Evolutionary conservation across 2,113 vertebrate species (phyloP).

Genomic region (Rhea pennata): DNA sequence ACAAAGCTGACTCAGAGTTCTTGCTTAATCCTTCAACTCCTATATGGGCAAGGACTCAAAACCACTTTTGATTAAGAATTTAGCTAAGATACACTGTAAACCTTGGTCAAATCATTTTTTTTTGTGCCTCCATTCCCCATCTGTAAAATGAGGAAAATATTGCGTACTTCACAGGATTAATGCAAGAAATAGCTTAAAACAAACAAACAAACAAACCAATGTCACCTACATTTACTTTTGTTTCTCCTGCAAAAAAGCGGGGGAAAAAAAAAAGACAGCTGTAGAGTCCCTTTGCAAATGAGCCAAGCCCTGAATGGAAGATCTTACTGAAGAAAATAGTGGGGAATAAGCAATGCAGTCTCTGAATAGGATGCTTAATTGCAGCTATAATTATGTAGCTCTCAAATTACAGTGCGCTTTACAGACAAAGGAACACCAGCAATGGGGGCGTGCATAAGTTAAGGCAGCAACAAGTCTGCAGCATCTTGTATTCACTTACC

Average conservation of each 20-base stretch:
- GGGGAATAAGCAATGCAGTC: neutral
- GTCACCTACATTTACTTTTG: neutral
- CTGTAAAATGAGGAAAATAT: neutral
- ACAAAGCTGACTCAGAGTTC: neutral
- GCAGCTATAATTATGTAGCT: neutral
- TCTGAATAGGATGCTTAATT: conserved; percentile 39
- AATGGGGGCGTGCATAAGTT: neutral
- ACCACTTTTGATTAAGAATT: neutral
- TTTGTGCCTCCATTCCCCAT: neutral
- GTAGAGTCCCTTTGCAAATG: neutral
- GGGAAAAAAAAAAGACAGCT: neutral
- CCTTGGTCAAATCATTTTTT: neutral
- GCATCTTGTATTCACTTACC: neutral
- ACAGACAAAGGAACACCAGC: neutral
- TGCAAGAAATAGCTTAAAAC: neutral
- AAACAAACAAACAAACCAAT: neutral
- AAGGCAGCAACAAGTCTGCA: neutral
- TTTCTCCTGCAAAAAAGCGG: neutral
- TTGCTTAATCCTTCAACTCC: conserved; percentile 6
- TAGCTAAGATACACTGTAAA: neutral
- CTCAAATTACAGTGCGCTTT: neutral
- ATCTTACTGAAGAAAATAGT: neutral
- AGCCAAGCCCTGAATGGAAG: neutral
- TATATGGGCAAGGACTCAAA: neutral
- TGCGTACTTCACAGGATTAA: neutral